Base-by-base conservation (phyloP, 2,113 vertebrate species). In the Etia nguti region DNA sequence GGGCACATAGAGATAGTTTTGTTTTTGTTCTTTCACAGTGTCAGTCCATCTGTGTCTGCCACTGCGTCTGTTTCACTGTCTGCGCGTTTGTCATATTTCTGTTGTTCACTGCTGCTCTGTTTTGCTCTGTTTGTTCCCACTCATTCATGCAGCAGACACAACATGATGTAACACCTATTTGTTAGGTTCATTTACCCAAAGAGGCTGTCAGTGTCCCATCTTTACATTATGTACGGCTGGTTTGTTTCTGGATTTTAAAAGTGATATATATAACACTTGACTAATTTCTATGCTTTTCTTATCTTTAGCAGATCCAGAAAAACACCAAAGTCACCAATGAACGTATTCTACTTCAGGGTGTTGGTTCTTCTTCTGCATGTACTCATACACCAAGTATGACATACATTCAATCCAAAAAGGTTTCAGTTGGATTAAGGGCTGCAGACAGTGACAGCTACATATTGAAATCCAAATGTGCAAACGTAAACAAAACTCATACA, bases 111-210 rank as follows among this genome's bases (percentile, higher is more conserved):
- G 20, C 20, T 36, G 29, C 22, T 48, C 12, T 77, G 48, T 85
- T 68, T 82, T 60, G 31, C 54, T 75, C 62, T 38, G 11, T 13
- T 79, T 54, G 6, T 90, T 84, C 88, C 79, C 57, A 87, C 41
- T 38, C 90, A 68, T 65, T 77, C 65, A 18, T 55, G 54, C 57
- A 70, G 84, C 92, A 90, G 70, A 90, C 65, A 84, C 92, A 92
- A 88, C 62, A 88, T 89, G 86, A 92, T 83, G 81, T 86, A 88
- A 88, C 60, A 48, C 26, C 82, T 80, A 85, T 82, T 86, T 84
- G 54, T 56, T 80, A 79, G 79, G 82, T 36, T 34, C n/a, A 15
- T 83, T 84, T 86, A 62, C 62, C 20, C 48, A 85, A 62, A 46
- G 82, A 73, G 22, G 11, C 31, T 46, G 24, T 80, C 6, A 15